Evolutionary conservation across 2,113 vertebrate genomes (phyloP).

Genomic region (Formicarius rufipectus): DNA sequence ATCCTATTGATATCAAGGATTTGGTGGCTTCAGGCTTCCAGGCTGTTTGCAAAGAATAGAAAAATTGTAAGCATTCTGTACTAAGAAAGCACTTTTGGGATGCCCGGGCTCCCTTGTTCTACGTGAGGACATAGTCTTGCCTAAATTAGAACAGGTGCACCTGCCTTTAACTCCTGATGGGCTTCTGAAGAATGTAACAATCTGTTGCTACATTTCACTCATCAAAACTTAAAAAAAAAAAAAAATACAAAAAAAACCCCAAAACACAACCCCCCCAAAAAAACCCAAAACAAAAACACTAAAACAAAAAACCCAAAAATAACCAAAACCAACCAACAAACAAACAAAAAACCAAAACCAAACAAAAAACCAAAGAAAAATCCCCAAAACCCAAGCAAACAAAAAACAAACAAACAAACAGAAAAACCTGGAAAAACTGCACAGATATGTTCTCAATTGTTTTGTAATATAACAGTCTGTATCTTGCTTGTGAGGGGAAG

Average conservation of each 20-base stretch:
- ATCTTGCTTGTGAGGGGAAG: fast-evolving
- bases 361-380: too few relatives aligned
- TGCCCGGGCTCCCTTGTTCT: not conserved
- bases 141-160: not conserved
- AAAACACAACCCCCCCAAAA: too few relatives aligned
- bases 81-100: not conserved
- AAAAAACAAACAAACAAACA: too few relatives aligned
- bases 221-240: not conserved
- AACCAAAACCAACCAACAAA: too few relatives aligned
- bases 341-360: too few relatives aligned
- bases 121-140: not conserved
- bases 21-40: not conserved
- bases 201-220: not conserved
- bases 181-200: not conserved
- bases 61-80: not conserved
- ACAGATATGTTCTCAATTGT: not conserved
- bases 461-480: not conserved
- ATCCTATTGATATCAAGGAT: not conserved
- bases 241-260: too few relatives aligned
- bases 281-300: too few relatives aligned
- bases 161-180: not conserved
- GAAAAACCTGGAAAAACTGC: not conserved
- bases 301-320: too few relatives aligned
- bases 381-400: too few relatives aligned
- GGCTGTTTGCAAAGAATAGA: not conserved